phyloP scores from a whole-genome alignment of 2,888 invertebrate species.

The Dynastes hyllus region DNA sequence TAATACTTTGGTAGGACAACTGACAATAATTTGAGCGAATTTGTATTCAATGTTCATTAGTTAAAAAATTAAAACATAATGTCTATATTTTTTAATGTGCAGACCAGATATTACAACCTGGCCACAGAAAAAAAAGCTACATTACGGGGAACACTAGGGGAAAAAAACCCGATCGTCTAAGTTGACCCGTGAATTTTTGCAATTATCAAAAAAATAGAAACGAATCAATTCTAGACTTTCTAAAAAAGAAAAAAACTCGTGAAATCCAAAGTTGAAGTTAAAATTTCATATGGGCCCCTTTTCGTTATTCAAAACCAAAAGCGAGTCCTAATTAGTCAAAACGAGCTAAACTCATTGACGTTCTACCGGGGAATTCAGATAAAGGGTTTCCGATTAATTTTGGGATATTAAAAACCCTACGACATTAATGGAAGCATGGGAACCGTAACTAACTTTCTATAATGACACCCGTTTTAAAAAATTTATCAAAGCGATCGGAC shows the following conservation, averaged over 20 bases:
- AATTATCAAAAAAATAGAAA: conserved; percentile 38
- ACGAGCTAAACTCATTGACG: conserved; percentile 44
- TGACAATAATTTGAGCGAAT: too few relatives aligned
- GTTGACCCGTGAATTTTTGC: conserved; percentile 37
- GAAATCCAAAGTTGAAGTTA: conserved; percentile 40
- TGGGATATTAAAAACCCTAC: conserved; percentile 33
- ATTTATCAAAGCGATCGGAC: background rate
- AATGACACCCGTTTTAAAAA: conserved; percentile 14
- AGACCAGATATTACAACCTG: conserved; percentile 29
- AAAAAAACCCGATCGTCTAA: conserved; percentile 30
- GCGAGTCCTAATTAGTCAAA: conserved; percentile 26
- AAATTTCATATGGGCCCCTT: conserved; percentile 45
- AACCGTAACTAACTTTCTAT: conserved; percentile 4
- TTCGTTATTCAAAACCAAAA: conserved; percentile 18
- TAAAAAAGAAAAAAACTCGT: conserved; percentile 36
- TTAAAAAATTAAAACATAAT: conserved; percentile 27
- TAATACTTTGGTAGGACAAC: too few relatives aligned
- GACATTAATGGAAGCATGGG: conserved; percentile 12
- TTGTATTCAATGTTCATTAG: conserved; percentile 28
- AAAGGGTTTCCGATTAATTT: conserved; percentile 16
- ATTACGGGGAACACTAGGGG: conserved; percentile 32
- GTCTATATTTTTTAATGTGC: too few relatives aligned
- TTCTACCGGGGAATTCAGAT: conserved; percentile 35
- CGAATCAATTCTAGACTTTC: conserved; percentile 42
- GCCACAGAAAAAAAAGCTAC: conserved; percentile 28